Evolutionary conservation across 1,140 invertebrate genomes (phyloP).

Genomic region (Drosophila cardini): DNA sequence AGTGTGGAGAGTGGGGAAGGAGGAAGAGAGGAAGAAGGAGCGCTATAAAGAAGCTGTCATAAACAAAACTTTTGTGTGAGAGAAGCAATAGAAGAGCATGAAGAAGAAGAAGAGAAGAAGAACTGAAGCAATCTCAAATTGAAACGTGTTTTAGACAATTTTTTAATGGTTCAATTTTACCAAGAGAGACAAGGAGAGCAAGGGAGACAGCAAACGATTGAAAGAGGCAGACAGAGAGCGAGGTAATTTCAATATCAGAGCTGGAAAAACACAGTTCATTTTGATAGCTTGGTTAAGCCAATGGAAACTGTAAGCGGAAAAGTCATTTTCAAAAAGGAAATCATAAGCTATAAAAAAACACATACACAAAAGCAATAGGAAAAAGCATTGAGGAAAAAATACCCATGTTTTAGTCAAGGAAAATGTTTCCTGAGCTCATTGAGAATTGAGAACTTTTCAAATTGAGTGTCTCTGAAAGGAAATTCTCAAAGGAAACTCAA

Average conservation of each 20-base stretch:
- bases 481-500: background rate
- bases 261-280: slow-evolving; percentile 5
- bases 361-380: slow-evolving; percentile 3
- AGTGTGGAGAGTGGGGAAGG: no score
- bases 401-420: background rate
- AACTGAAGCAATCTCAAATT: background rate
- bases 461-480: no score
- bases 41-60: slow-evolving; percentile 43
- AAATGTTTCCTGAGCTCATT: slow-evolving; percentile 8
- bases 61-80: slow-evolving; percentile 46
- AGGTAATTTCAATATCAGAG: slow-evolving; percentile 7
- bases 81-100: slow-evolving; percentile 5
- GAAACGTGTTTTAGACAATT: slow-evolving; percentile 9
- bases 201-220: background rate
- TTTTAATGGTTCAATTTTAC: background rate
- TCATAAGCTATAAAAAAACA: slow-evolving; percentile 13
- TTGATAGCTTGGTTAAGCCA: slow-evolving; percentile 9
- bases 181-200: background rate
- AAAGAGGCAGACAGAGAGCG: background rate
- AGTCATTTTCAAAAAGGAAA: slow-evolving; percentile 4
- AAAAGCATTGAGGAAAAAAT: background rate
- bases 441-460: background rate
- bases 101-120: slow-evolving; percentile 10
- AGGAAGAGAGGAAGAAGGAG: background rate
- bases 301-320: background rate